Conservation (phyloP, 2,888 invertebrate genomes). For the Lasioglossum figueresi region DNA sequence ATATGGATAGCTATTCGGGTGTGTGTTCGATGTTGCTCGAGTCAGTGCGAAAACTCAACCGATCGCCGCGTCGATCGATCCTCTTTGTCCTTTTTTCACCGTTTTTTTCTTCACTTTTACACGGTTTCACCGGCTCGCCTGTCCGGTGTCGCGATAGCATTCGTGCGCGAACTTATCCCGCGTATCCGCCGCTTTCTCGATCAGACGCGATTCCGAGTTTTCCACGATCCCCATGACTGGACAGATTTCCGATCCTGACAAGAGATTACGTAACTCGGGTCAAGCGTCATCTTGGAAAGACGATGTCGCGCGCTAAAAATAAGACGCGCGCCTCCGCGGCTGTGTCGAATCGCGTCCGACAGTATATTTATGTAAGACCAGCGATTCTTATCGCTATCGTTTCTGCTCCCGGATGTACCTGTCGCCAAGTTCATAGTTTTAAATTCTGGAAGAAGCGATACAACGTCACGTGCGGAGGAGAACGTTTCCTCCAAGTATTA, state of each 20-base stretch:
- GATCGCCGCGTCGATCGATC: background rate
- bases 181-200: background rate
- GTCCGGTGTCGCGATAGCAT: background rate
- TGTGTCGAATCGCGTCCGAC: background rate
- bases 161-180: background rate
- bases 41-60: background rate
- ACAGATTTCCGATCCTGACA: background rate
- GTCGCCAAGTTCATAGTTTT: background rate
- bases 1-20: background rate
- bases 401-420: background rate
- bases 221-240: background rate
- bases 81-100: background rate
- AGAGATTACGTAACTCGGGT: constrained; percentile 34
- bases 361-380: background rate
- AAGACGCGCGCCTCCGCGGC: background rate
- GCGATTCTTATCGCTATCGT: background rate
- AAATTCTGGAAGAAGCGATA: background rate
- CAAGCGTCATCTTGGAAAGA: constrained; percentile 37
- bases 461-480: too few relatives aligned
- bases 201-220: background rate
- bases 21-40: background rate
- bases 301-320: constrained; percentile 21
- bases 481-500: background rate
- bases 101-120: background rate
- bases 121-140: background rate